Conservation (phyloP, 2,113 vertebrate species). For the Periophthalmus modestus region DNA sequence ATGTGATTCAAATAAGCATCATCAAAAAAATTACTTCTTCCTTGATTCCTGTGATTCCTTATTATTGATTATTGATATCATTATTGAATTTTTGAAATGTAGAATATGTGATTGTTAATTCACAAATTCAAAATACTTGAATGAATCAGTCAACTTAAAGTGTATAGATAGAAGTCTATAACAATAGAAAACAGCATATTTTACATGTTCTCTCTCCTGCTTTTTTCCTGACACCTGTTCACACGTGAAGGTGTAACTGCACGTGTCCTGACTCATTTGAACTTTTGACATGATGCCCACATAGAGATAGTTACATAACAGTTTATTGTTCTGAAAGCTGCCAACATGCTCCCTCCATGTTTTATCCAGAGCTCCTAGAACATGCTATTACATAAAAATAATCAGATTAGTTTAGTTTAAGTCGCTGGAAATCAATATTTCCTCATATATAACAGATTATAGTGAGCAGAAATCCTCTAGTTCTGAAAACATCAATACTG, state of each 20-base stretch:
- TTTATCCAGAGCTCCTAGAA: not conserved
- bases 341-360: not conserved
- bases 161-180: too few species aligned
- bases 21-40: not conserved
- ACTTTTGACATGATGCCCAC: not conserved
- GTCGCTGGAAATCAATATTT: conserved; percentile 1
- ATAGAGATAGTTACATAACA: not conserved
- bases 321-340: not conserved
- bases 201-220: not conserved
- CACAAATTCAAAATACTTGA: too few species aligned
- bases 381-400: conserved; percentile 1
- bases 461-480: not conserved
- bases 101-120: too few species aligned
- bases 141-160: too few species aligned
- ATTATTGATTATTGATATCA: too few species aligned
- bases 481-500: not conserved
- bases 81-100: not conserved
- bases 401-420: not conserved
- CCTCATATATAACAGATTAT: conserved; percentile 1
- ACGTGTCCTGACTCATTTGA: not conserved
- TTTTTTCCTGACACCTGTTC: not conserved
- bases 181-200: too few species aligned
- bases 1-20: not conserved
- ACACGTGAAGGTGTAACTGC: not conserved
- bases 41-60: not conserved